Evolutionary conservation across 2,888 invertebrate species (phyloP).

Genomic region (Campoletis raptor): DNA sequence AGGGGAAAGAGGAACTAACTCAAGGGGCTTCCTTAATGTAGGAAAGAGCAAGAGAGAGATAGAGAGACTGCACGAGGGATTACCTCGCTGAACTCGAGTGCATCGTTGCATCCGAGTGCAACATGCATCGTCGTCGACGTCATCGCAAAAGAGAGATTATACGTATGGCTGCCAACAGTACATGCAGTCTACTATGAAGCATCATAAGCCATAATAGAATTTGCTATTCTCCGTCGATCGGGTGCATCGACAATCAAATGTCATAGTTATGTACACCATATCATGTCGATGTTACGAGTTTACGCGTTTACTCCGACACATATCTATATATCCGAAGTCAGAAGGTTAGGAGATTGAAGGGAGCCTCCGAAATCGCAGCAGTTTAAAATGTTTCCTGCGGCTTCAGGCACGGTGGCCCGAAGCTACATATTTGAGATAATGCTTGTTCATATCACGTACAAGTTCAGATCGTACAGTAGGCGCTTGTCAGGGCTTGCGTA

Average conservation of each 20-base stretch:
- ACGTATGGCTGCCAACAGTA: slow-evolving; percentile 64
- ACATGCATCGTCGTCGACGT: slow-evolving; percentile 44
- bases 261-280: slow-evolving; percentile 7
- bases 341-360: background rate
- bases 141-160: slow-evolving; percentile 52
- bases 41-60: slow-evolving; percentile 16
- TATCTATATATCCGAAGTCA: background rate
- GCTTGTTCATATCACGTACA: background rate
- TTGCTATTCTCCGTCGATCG: slow-evolving; percentile 60
- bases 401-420: background rate
- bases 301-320: background rate
- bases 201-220: slow-evolving; percentile 62
- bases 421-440: background rate
- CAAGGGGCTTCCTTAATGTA: slow-evolving; percentile 58
- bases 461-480: background rate
- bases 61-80: slow-evolving; percentile 53
- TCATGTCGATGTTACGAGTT: slow-evolving; percentile 18
- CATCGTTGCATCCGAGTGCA: slow-evolving; percentile 57
- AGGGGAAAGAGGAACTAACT: slow-evolving; percentile 44
- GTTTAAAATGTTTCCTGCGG: background rate
- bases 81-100: slow-evolving; percentile 47
- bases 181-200: slow-evolving; percentile 9
- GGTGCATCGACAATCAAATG: slow-evolving; percentile 39
- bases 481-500: background rate
- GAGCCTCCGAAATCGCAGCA: background rate